Evolutionary conservation across 2,797 vertebrate genomes (phyloP), one percentile per base, ranked within the genome.

Genomic region (Cheirogaleus major): DNA sequence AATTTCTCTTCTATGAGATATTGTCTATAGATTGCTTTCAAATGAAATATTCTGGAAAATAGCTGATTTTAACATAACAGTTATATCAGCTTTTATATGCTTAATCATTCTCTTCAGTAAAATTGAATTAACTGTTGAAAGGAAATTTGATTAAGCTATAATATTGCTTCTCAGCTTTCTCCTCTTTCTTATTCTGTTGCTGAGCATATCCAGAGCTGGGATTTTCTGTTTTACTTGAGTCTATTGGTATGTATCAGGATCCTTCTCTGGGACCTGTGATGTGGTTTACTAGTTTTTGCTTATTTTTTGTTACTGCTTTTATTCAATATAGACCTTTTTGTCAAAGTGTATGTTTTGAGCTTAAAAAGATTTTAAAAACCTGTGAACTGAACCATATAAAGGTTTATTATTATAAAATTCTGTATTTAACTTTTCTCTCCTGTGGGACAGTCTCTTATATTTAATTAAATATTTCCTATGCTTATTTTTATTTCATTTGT

Each of bases 31-130:
- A 43, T 87, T 93, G 88, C 27, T 90, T 84, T 90, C 78, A 30
- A 65, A 50, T 65, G 84, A 93, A 50, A 88, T 87, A 70, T 75
- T 93, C 73, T 95, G 11, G 79, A 92, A 82, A 57, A 87, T 93
- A 70, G 27, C n/a, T 83, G n/a, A 83, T 88, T 93, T 79, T 88
- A 75, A 70, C 80, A 45, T 45, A 89, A 81, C 73, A 85, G n/a
- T 82, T 80, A 32, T 48, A 65, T n/a, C 41, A 92, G 52, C 22
- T 89, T 84, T 94, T 94, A 73, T 55, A 78, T 87, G 70, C 48
- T 81, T 89, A 89, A 95, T 76, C 72, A 82, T 81, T 97, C 14
- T 78, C 38, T 80, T 88, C 23, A 38, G 75, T 79, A 93, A 89
- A 92, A 93, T 65, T 41, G 52, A 73, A 84, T 88, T 88, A 90